Conservation (phyloP, 2,888 invertebrate genomes). For the Meteorus colon region DNA sequence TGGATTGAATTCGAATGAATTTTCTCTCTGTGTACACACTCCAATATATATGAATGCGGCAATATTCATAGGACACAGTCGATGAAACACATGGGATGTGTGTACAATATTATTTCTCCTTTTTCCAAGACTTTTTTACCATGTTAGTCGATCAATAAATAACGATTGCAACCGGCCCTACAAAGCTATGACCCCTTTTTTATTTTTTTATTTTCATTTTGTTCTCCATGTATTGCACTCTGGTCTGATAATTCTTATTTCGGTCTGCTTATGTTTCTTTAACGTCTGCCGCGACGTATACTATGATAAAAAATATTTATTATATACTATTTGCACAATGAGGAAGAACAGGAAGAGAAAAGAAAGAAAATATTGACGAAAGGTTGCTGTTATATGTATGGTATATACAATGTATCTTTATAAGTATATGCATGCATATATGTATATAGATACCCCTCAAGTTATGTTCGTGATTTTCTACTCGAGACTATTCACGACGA, state of each 20-base stretch:
- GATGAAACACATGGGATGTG: neutral
- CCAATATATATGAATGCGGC: neutral
- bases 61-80: neutral
- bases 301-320: conserved; percentile 10
- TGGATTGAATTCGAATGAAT: neutral
- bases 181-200: neutral
- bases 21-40: neutral
- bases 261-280: neutral
- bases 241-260: conserved; percentile 13
- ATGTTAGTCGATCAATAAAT: conserved; percentile 7
- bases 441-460: conserved; percentile 5
- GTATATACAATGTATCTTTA: neutral
- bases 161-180: neutral
- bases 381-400: conserved; percentile 2
- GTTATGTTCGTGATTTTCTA: conserved; percentile 26
- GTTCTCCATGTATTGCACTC: neutral
- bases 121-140: neutral
- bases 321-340: neutral
- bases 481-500: conserved; percentile 32
- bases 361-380: conserved; percentile 22
- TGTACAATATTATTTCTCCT: neutral
- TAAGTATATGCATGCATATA: neutral
- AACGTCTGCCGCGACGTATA: neutral
- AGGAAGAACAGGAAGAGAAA: neutral
- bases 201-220: neutral